Evolutionary conservation across 2,888 invertebrate species (phyloP).

Genomic region (Steinernema scapterisci): DNA sequence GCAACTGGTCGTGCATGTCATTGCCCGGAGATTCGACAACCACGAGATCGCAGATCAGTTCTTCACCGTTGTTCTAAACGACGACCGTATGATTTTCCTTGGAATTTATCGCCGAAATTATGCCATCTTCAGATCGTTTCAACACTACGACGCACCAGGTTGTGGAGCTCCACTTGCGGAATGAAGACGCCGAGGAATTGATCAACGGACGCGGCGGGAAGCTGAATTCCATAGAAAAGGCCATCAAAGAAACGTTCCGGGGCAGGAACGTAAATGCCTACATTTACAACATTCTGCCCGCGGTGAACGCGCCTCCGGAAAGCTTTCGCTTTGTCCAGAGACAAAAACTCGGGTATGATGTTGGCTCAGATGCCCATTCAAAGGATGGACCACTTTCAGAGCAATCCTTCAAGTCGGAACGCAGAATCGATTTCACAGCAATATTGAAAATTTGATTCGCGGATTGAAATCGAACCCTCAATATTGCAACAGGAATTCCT

Average conservation of each 20-base stretch:
- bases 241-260: constrained; percentile 55
- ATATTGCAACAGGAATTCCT: constrained; percentile 44
- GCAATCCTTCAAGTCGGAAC: constrained; percentile 49
- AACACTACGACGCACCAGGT: constrained; percentile 54
- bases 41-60: constrained; percentile 58
- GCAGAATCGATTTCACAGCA: constrained; percentile 48
- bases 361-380: not conserved
- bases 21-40: constrained; percentile 60
- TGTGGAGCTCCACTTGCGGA: constrained; percentile 54
- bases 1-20: constrained; percentile 61
- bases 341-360: constrained; percentile 38
- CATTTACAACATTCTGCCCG: constrained; percentile 54
- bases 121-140: constrained; percentile 41
- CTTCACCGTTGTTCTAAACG: constrained; percentile 54
- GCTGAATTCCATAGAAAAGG: constrained; percentile 50
- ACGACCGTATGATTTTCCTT: constrained; percentile 50
- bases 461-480: constrained; percentile 44
- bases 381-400: constrained; percentile 34
- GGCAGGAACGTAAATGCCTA: constrained; percentile 63
- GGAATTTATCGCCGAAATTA: not conserved
- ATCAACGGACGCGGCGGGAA: constrained; percentile 49
- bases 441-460: constrained; percentile 43
- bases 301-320: constrained; percentile 33
- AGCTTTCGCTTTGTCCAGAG: constrained; percentile 22
- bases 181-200: constrained; percentile 61